A percentile compares a stretch with the other conserved stretches of the same genome.
Evolutionary conservation across 1,140 invertebrate species (phyloP).

Genomic region (Drosophila yakuba): DNA sequence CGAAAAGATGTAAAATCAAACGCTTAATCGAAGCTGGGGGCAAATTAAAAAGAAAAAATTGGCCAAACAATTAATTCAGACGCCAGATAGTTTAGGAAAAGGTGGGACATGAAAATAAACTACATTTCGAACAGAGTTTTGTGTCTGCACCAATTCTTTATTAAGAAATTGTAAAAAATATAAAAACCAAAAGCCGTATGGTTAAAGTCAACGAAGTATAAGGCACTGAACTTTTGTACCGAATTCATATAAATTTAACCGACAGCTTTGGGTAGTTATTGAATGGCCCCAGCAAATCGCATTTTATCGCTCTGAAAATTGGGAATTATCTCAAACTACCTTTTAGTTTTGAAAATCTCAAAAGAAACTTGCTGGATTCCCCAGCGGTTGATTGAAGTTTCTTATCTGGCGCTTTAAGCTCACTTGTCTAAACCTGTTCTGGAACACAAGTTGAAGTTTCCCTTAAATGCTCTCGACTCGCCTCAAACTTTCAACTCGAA

Average conservation of each 20-base stretch:
- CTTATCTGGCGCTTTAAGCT: conserved; percentile 22
- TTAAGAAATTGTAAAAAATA: no score
- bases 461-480: conserved; percentile 19
- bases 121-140: no score
- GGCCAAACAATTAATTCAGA: background rate
- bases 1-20: conserved; percentile 23
- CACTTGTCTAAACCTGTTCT: conserved; percentile 23
- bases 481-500: conserved; percentile 17
- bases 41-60: conserved; percentile 9
- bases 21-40: conserved; percentile 20
- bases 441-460: conserved; percentile 15
- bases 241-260: background rate
- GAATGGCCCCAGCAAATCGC: background rate
- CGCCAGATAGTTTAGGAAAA: background rate
- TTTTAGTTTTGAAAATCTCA: conserved; percentile 20
- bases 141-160: no score
- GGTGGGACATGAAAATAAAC: no score
- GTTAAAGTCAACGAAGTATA: background rate
- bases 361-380: conserved; percentile 8
- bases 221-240: background rate
- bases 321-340: conserved; percentile 10
- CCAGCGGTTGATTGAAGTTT: conserved; percentile 19
- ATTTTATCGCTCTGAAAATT: conserved; percentile 15
- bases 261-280: background rate
- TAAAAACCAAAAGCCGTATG: no score